A percentile compares a stretch with the other conserved stretches of the same genome.
Conservation (phyloP, 2,888 invertebrate genomes). For the Oscheius sp. region DNA sequence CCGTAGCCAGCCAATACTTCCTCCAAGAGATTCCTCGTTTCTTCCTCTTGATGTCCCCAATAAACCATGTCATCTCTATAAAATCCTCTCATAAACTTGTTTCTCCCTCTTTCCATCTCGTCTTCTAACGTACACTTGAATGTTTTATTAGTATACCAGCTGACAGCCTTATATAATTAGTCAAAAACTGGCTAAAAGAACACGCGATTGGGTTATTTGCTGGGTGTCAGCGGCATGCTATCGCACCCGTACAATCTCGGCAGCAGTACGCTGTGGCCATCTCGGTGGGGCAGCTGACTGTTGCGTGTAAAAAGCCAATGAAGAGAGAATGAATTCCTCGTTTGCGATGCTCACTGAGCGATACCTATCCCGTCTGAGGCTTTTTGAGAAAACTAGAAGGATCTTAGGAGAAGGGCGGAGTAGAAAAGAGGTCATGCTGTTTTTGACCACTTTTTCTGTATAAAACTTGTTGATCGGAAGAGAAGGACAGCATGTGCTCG, state of each 20-base stretch:
- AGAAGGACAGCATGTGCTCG: not conserved
- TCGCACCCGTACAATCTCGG: constrained; percentile 5
- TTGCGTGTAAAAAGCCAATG: constrained; percentile 27
- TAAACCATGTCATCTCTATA: too few relatives aligned
- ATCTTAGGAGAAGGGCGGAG: not conserved
- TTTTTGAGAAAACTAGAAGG: constrained; percentile 1
- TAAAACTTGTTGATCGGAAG: not conserved
- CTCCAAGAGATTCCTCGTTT: too few relatives aligned
- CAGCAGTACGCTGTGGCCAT: not conserved
- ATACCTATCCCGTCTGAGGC: constrained; percentile 36
- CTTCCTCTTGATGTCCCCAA: too few relatives aligned
- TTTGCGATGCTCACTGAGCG: constrained; percentile 29
- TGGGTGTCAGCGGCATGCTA: too few relatives aligned
- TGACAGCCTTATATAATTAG: too few relatives aligned
- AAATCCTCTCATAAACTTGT: not conserved
- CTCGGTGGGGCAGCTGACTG: not conserved
- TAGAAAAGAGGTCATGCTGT: not conserved
- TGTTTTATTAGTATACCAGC: too few relatives aligned
- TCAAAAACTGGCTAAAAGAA: too few relatives aligned
- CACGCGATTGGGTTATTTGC: too few relatives aligned
- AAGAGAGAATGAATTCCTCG: constrained; percentile 33
- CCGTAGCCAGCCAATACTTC: too few relatives aligned
- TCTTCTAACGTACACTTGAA: not conserved
- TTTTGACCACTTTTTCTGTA: not conserved
- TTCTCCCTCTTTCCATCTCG: not conserved